These are phyloP conservation scores for Cyrtorhinus lividipennis DNA, from an alignment of 1,140 invertebrate species.

Conservation along the genomic window DNA sequence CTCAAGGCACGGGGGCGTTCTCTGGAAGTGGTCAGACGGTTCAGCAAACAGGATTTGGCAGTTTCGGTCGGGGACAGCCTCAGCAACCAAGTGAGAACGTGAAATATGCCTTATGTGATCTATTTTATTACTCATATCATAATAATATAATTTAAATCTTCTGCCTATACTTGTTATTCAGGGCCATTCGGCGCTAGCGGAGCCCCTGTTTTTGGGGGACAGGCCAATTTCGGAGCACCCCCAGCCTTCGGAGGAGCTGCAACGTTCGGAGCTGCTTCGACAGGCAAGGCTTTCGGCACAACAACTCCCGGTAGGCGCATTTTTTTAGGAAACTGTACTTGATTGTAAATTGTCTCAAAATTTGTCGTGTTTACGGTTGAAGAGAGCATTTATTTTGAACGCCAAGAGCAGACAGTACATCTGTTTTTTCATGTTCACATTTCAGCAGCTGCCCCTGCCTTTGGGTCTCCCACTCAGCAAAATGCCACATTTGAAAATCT, in stretches of 20 bases:
- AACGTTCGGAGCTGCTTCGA: conserved; percentile 31
- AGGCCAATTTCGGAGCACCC: conserved; percentile 32
- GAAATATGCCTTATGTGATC: too few relatives aligned
- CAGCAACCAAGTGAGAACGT: conserved; percentile 4
- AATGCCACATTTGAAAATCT: conserved; percentile 38
- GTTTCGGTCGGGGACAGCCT: conserved; percentile 24
- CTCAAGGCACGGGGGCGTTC: conserved; percentile 21
- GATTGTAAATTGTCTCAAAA: too few relatives aligned
- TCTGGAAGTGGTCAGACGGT: conserved; percentile 25
- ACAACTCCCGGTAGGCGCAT: conserved; percentile 6
- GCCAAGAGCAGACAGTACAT: too few relatives aligned
- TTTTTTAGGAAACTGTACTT: too few relatives aligned
- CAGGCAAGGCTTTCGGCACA: conserved; percentile 20
- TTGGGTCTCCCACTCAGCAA: conserved; percentile 32
- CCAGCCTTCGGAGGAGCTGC: conserved; percentile 37
- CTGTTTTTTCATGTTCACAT: background rate
- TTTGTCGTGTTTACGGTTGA: too few relatives aligned
- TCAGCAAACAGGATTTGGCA: conserved; percentile 32
- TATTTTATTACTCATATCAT: too few relatives aligned
- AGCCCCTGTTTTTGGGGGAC: conserved; percentile 12
- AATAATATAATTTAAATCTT: too few relatives aligned
- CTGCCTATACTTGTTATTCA: too few relatives aligned
- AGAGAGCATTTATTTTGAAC: too few relatives aligned
- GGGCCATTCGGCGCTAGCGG: background rate
- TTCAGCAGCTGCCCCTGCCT: conserved; percentile 28